Percentiles rank a stretch among this genome's conserved stretches.
phyloP scores from a whole-genome alignment of 2,113 vertebrate genomes.

The Perognathus longimembris region DNA sequence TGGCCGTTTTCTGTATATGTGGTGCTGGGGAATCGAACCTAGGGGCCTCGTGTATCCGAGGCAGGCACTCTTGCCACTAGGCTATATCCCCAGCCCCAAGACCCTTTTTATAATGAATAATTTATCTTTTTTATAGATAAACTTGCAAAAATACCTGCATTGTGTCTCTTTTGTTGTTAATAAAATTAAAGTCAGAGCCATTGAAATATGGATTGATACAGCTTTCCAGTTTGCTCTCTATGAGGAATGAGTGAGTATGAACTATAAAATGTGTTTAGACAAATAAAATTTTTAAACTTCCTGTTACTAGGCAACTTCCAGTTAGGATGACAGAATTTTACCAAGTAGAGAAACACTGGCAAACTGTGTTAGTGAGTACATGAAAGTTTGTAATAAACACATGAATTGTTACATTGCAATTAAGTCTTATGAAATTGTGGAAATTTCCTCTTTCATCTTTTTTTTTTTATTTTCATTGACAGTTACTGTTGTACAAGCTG shows the following conservation, averaged over 20 bases:
- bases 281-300: slow-evolving; percentile 4
- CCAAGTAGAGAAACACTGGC: not conserved
- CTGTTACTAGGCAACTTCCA: slow-evolving; percentile 39
- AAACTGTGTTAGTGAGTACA: not conserved
- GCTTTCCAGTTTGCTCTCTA: not conserved
- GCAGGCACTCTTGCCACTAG: too few relatives aligned
- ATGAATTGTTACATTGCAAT: not conserved
- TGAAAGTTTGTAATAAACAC: slow-evolving; percentile 24
- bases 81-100: too few relatives aligned
- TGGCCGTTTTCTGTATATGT: too few relatives aligned
- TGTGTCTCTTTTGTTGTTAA: not conserved
- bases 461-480: slow-evolving; percentile 26
- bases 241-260: slow-evolving; percentile 15
- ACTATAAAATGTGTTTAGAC: slow-evolving; percentile 38
- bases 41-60: too few relatives aligned
- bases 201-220: slow-evolving; percentile 11
- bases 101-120: too few relatives aligned
- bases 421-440: not conserved
- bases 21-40: too few relatives aligned
- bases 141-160: not conserved
- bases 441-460: not conserved
- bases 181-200: slow-evolving; percentile 19
- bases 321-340: not conserved
- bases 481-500: slow-evolving; percentile 6
- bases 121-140: not conserved